Conservation (phyloP, 1,140 invertebrate species). For the Anoplolepis gracilipes region DNA sequence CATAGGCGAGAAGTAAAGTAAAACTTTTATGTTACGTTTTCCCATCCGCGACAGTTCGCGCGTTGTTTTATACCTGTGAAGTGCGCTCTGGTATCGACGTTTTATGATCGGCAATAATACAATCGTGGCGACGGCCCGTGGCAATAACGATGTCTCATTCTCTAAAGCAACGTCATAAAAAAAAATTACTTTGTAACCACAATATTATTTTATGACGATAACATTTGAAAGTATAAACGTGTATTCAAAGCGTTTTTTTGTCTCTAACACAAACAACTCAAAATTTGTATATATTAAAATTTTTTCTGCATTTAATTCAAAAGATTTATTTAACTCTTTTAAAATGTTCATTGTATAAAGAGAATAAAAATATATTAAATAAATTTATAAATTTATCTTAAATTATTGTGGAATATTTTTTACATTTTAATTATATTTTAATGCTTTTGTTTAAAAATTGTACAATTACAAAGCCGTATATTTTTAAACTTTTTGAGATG, state of each 20-base stretch:
- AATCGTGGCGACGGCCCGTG: conserved; percentile 34
- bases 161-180: conserved; percentile 41
- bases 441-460: not conserved
- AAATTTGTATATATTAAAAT: conserved; percentile 1
- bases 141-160: conserved; percentile 45
- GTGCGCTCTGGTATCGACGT: conserved; percentile 54
- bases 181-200: conserved; percentile 49
- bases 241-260: conserved; percentile 24
- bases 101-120: conserved; percentile 60
- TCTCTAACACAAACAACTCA: conserved; percentile 2
- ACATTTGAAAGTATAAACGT: not conserved
- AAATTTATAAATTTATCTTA: not conserved
- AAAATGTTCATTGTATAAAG: not conserved
- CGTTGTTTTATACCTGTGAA: conserved; percentile 59
- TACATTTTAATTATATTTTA: not conserved
- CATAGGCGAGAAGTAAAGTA: conserved; percentile 58
- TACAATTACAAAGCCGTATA: not conserved
- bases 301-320: not conserved
- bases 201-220: conserved; percentile 34
- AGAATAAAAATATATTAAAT: not conserved
- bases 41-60: conserved; percentile 54
- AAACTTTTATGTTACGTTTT: conserved; percentile 60
- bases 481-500: not conserved
- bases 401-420: not conserved
- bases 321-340: not conserved